Percentiles rank a stretch among this genome's conserved stretches.
phyloP scores from a whole-genome alignment of 35 echinoderm and acorn worm species.

The Heliocidaris tuberculata region DNA sequence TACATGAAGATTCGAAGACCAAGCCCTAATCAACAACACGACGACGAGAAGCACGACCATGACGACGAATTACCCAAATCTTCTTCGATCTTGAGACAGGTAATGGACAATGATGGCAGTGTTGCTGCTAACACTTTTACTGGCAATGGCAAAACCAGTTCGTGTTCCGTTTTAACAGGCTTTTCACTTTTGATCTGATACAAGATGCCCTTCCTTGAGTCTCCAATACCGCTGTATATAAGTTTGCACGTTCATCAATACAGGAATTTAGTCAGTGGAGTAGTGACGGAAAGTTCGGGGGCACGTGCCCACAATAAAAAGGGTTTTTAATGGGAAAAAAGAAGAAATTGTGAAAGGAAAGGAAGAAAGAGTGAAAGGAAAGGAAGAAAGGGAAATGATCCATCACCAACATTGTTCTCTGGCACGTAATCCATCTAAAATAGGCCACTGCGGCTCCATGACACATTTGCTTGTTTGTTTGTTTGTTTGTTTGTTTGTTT shows the following conservation, averaged over 20 bases:
- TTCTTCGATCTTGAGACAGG: neutral
- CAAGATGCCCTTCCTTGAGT: neutral
- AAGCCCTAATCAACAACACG: neutral
- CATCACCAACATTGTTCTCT: too few species aligned
- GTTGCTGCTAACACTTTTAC: neutral
- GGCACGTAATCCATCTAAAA: too few species aligned
- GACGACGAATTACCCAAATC: neutral
- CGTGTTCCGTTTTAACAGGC: neutral
- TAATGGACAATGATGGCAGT: conserved; percentile 2
- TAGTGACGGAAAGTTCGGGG: too few species aligned
- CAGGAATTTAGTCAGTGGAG: too few species aligned
- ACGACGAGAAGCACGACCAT: neutral
- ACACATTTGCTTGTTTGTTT: too few species aligned
- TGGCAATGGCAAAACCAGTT: neutral
- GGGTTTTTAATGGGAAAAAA: too few species aligned
- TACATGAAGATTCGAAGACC: neutral
- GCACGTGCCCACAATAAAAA: too few species aligned
- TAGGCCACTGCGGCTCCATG: too few species aligned
- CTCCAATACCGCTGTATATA: neutral
- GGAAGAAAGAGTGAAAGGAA: too few species aligned
- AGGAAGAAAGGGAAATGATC: too few species aligned
- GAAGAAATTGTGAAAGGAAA: too few species aligned
- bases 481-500: too few species aligned
- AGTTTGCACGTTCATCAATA: neutral
- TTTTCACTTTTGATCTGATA: neutral